phyloP scores from a whole-genome alignment of 2,797 vertebrate species.

The Leuciscus waleckii region DNA sequence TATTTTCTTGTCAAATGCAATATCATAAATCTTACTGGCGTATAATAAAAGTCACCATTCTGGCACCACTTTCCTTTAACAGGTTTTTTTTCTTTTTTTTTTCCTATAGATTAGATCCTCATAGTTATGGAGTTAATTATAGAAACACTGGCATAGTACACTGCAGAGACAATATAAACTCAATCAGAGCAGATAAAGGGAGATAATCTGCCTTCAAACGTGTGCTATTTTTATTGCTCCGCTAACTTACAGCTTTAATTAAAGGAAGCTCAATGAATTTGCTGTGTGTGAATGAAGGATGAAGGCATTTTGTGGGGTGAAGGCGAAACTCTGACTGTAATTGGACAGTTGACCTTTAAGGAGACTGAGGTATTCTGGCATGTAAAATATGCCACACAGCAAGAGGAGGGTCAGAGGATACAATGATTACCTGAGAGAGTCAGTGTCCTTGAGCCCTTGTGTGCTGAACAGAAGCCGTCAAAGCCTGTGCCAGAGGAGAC shows the following conservation, averaged over 20 bases:
- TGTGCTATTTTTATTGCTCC: not conserved
- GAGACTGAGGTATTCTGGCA: conserved; percentile 22
- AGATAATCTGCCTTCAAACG: conserved; percentile 18
- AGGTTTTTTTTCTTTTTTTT: not conserved
- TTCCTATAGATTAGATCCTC: not conserved
- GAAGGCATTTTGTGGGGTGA: conserved; percentile 2
- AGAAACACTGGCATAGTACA: not conserved
- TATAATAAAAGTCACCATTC: not conserved
- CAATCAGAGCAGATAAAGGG: conserved; percentile 21
- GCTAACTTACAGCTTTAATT: conserved; percentile 3
- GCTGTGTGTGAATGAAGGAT: conserved; percentile 9
- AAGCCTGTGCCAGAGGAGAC: not conserved
- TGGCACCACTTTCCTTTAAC: not conserved
- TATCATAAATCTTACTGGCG: not conserved
- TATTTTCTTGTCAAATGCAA: not conserved
- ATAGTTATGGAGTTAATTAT: conserved; percentile 6
- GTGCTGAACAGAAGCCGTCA: conserved; percentile 30
- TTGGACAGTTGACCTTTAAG: conserved; percentile 43
- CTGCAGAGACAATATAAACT: conserved; percentile 5
- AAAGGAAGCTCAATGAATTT: not conserved
- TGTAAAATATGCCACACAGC: conserved; percentile 47
- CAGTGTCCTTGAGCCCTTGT: conserved; percentile 43
- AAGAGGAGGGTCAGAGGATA: conserved; percentile 43
- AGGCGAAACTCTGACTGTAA: conserved; percentile 39
- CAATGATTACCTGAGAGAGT: conserved; percentile 40